Evolutionary conservation across 2,113 vertebrate genomes (phyloP), one percentile per base, ranked within the genome.

Genomic region (Lycocorax pyrrhopterus): DNA sequence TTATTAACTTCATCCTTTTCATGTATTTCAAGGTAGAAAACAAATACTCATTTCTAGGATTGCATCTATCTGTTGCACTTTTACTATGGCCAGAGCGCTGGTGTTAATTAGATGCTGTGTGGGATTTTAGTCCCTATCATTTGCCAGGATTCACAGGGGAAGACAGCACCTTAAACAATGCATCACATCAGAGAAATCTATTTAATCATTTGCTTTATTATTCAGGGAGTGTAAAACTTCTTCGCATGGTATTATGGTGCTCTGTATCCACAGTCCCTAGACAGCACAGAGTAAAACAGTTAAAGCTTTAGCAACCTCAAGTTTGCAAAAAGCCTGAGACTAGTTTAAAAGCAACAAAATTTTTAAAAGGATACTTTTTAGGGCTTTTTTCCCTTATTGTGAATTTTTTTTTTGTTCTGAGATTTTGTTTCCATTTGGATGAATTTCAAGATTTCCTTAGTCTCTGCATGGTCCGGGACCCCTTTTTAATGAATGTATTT

Each of bases 41-140:
- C 63, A 92, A 94, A 74, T 59, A 84, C 8, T 26, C 9, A 32
- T 56, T 93, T 77, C 47, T 52, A 75, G 68, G 25, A 43, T 39
- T 81, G 52, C 33, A 53, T 76, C 74, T 89, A 17, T 79, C 37
- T 66, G 43, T 83, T 80, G 47, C 94, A 89, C 56, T 92, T 95
- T 89, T 81, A 77, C 68, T 92, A 85, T 49, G 72, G 60, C 35
- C 79, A 84, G 88, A 72, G 26, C 46, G 72, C 14, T 19, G 37
- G 29, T 71, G 80, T 95, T 96, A 92, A 95, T 95, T 96, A 90
- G 95, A 90, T 75, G 30, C 19, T 93, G 52, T 68, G n/a, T 64
- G 56, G 60, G 60, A 84, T 84, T 94, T 93, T 90, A 96, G 89
- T 97, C 88, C 80, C 79, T 85, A 26, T 83, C 63, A 46, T 93